phyloP scores from a whole-genome alignment of 2,888 invertebrate species.

The Lasius fuliginosus region DNA sequence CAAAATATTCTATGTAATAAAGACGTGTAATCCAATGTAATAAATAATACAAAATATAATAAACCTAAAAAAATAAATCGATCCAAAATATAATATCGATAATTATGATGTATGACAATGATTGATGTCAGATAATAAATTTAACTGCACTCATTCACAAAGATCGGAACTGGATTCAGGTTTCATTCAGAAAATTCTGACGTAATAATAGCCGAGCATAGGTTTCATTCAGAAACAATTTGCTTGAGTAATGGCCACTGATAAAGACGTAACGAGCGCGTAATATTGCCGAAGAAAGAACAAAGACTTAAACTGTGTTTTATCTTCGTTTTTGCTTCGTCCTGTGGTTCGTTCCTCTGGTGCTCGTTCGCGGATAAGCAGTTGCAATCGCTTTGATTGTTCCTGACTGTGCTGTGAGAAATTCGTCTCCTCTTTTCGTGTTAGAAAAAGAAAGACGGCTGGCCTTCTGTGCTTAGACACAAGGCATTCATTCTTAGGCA shows the following conservation, averaged over 20 bases:
- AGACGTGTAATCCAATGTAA: background rate
- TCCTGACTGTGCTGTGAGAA: constrained; percentile 43
- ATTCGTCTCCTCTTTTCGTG: constrained; percentile 46
- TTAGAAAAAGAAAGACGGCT: constrained; percentile 13
- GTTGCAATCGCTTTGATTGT: constrained; percentile 36
- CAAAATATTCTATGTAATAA: background rate
- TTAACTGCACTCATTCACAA: background rate
- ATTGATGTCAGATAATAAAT: background rate
- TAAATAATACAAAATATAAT: background rate
- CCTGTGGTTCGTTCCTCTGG: background rate
- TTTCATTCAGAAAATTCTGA: constrained; percentile 45
- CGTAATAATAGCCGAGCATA: constrained; percentile 15
- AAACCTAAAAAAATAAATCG: background rate
- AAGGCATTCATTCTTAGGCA: constrained; percentile 46
- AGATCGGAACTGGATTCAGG: background rate
- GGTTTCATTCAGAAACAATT: constrained; percentile 39
- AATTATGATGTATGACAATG: background rate
- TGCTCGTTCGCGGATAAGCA: background rate
- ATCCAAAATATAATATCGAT: background rate
- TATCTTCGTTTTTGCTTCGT: constrained; percentile 18
- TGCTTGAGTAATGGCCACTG: constrained; percentile 34
- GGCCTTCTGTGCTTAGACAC: constrained; percentile 44
- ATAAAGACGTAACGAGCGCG: constrained; percentile 21
- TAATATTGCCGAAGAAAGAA: constrained; percentile 21
- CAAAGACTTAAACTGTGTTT: constrained; percentile 33